Conservation (phyloP, 2,113 vertebrate species). For the Saguinus midas region DNA sequence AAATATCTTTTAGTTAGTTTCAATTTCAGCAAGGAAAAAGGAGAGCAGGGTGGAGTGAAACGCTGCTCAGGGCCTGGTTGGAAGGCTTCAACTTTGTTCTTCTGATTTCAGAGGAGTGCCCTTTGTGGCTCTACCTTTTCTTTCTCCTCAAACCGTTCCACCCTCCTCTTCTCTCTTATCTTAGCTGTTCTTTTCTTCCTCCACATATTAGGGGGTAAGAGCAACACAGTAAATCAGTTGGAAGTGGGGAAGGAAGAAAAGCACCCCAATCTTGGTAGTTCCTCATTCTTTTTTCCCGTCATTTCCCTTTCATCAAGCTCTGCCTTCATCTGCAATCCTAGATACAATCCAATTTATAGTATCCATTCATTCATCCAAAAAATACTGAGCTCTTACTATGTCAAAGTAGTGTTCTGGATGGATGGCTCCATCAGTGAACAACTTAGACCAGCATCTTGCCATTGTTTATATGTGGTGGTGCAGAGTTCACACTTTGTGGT, state of each 20-base stretch:
- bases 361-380: not conserved
- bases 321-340: not conserved
- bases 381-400: not conserved
- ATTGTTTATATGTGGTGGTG: not conserved
- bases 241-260: not conserved
- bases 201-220: not conserved
- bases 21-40: not conserved
- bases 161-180: not conserved
- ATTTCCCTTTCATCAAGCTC: not conserved
- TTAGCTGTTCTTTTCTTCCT: not conserved
- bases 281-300: not conserved
- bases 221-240: not conserved
- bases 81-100: not conserved
- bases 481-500: not conserved
- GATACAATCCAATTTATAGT: no score
- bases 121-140: not conserved
- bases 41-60: not conserved
- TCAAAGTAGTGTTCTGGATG: not conserved
- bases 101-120: not conserved
- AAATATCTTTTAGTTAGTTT: constrained; percentile 43
- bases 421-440: not conserved
- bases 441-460: not conserved
- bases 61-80: not conserved
- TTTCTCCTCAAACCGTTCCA: not conserved
- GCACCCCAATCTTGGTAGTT: not conserved